Evolutionary conservation across 2,113 vertebrate genomes (phyloP).

Genomic region (Microtus ochrogaster): DNA sequence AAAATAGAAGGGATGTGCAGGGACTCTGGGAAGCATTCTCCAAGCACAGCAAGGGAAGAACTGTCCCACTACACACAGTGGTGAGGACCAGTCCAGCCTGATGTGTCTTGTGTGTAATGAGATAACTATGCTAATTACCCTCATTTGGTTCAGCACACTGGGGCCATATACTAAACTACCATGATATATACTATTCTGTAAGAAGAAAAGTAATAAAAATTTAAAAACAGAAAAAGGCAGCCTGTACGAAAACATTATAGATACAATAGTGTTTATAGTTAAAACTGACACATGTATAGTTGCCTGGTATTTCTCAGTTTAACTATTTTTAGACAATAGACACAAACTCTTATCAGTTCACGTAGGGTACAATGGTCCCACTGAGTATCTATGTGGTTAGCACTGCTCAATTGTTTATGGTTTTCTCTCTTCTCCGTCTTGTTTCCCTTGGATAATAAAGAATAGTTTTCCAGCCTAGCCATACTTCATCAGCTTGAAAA

Average conservation of each 20-base stretch:
- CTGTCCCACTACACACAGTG: neutral
- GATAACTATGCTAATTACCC: neutral
- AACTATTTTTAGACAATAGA: neutral
- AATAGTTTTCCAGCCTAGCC: conserved; percentile 10
- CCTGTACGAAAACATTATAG: neutral
- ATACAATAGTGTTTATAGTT: conserved; percentile 23
- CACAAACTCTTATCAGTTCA: neutral
- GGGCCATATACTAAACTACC: neutral
- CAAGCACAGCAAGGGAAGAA: neutral
- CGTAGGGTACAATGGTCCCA: neutral
- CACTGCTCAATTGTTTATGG: neutral
- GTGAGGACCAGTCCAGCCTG: neutral
- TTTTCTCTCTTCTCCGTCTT: neutral
- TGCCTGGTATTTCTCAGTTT: neutral
- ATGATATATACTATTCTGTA: neutral
- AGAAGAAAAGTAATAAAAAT: neutral
- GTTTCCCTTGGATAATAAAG: conserved; percentile 36
- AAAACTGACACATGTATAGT: conserved; percentile 8
- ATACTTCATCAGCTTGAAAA: neutral
- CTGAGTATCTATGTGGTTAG: neutral
- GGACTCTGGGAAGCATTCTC: neutral
- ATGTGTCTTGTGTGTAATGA: neutral
- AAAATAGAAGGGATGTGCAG: too few species aligned
- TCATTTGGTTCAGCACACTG: too few species aligned
- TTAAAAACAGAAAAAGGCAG: neutral